Base-by-base conservation (phyloP, 2,113 vertebrate genomes). In the Plestiodon gilberti region DNA sequence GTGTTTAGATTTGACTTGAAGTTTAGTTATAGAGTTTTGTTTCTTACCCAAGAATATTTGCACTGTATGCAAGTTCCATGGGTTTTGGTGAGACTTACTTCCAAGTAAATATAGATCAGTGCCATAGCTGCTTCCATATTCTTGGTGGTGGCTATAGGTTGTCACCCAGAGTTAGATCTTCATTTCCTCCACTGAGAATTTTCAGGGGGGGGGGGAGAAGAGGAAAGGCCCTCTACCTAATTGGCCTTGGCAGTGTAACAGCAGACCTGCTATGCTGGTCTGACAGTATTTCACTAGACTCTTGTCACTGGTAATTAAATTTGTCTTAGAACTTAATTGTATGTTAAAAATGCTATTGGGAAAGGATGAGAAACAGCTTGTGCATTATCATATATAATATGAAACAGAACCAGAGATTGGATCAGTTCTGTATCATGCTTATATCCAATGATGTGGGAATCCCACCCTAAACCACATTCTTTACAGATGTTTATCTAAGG, bases 131-230 rank as follows among this genome's bases (percentile, higher is more conserved):
- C 82, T 85, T 69, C 61, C 23, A 59, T 61, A 85, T 35, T 89
- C 57, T 57, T 48, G 78, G 78, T 76, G 81, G 38, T 84, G 88
- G 57, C 61, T 81, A 57, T 28, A 22, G 90, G 33, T 87, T 89
- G 77, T 82, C 57, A 86, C 78, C 65, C 80, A 33, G 85, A 86
- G 64, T 87, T 84, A 87, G 77, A 52, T 89, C 87, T 88, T 93
- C 9, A 91, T 89, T 93, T 89, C 83, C 40, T 93, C 35, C 88
- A 90, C 52, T 85, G 83, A 71, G 69, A 88, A 84, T 71, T 91
- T 82, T 80, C 57, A 85, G 35, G 35, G 78, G 35, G 80, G 62
- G 40, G 85, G 78, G 64, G 0, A 84, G 35, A n/a, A 75, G 40
- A 75, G 62, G 33, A 85, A 78, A 65, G 0, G 4, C 1, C 35